These are phyloP conservation scores for Andricus grossulariae DNA, from an alignment of 1,140 invertebrate species.

Conservation along the genomic window DNA sequence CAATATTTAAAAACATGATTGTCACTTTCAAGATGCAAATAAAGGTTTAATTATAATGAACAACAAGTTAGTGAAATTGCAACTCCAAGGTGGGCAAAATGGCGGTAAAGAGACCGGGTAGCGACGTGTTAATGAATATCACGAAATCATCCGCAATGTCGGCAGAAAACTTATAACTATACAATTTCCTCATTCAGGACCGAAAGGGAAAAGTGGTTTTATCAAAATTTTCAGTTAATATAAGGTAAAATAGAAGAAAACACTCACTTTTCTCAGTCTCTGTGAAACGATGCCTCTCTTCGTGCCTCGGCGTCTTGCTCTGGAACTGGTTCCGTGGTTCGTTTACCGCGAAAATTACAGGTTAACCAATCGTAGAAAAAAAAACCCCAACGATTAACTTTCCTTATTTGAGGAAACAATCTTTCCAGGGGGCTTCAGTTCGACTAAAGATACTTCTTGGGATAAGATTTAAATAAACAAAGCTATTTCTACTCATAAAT, in stretches of 20 bases:
- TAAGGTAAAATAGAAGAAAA: not conserved
- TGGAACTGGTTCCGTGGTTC: not conserved
- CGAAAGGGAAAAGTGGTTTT: not conserved
- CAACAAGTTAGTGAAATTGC: not conserved
- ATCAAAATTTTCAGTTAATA: not conserved
- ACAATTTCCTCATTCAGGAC: not conserved
- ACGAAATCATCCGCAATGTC: not conserved
- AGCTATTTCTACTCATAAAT: not conserved
- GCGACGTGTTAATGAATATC: not conserved
- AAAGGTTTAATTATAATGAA: not conserved
- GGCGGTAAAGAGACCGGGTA: constrained; percentile 30
- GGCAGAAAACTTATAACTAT: not conserved
- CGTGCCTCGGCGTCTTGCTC: constrained; percentile 2
- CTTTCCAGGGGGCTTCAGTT: not conserved
- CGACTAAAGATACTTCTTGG: not conserved
- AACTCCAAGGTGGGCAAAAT: not conserved
- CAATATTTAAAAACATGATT: not conserved
- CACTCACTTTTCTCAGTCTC: not conserved
- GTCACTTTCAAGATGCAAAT: not conserved
- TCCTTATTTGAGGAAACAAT: not conserved
- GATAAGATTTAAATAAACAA: not conserved
- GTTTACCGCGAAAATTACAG: constrained; percentile 23
- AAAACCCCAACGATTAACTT: not conserved
- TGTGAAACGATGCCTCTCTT: not conserved
- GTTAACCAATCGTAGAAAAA: constrained; percentile 11